Conservation (phyloP, 2,888 invertebrate species). For the Andricus quercusramuli region DNA sequence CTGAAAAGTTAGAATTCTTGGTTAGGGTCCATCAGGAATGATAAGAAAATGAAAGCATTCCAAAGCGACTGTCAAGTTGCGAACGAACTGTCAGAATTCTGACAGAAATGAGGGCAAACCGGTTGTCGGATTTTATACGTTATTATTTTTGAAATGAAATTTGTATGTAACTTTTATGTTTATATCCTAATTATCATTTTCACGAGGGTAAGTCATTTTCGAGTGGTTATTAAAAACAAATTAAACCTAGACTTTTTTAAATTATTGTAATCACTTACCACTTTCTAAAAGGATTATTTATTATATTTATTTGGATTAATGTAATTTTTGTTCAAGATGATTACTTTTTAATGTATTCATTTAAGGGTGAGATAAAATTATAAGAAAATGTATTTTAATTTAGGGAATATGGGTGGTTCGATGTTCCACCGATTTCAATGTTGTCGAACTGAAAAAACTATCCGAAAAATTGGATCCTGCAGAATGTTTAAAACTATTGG, state of each 20-base stretch:
- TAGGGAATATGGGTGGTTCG: constrained; percentile 53
- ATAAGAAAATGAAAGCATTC: constrained; percentile 13
- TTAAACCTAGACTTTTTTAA: not conserved
- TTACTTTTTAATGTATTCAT: not conserved
- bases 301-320: not conserved
- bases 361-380: not conserved
- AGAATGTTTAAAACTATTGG: constrained; percentile 61
- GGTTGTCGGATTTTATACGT: constrained; percentile 54
- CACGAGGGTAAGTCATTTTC: constrained; percentile 53
- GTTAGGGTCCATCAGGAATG: not conserved
- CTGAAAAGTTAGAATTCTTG: not conserved
- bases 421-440: constrained; percentile 55
- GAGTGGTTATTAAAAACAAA: not conserved
- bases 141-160: constrained; percentile 61
- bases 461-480: constrained; percentile 58
- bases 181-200: constrained; percentile 56
- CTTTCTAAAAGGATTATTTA: constrained; percentile 1
- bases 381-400: not conserved
- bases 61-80: constrained; percentile 43
- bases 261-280: not conserved
- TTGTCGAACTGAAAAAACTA: constrained; percentile 57
- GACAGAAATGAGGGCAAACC: constrained; percentile 53
- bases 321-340: not conserved
- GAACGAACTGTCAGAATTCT: constrained; percentile 46
- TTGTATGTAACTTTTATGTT: constrained; percentile 57